Percentiles rank a stretch among this genome's conserved stretches.
Evolutionary conservation across 2,888 invertebrate species (phyloP).

Genomic region (Synanthedon vespiformis): DNA sequence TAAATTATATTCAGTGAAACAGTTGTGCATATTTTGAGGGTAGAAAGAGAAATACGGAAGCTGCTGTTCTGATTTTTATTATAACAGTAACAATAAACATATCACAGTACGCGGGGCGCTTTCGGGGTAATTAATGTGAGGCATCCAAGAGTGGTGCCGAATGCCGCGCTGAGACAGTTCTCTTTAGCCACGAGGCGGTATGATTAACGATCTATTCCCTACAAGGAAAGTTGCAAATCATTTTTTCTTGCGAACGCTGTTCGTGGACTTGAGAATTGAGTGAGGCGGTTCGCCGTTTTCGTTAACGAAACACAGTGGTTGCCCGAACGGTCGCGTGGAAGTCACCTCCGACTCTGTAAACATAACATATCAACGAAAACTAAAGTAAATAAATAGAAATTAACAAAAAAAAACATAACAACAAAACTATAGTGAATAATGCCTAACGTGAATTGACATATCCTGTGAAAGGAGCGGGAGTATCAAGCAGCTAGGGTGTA

Average conservation of each 20-base stretch:
- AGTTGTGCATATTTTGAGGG: constrained; percentile 34
- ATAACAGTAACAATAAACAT: constrained; percentile 68
- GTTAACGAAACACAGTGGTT: constrained; percentile 79
- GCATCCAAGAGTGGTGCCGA: constrained; percentile 43
- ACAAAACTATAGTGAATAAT: neutral
- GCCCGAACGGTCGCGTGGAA: constrained; percentile 80
- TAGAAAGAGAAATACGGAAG: constrained; percentile 36
- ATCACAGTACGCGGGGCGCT: constrained; percentile 71
- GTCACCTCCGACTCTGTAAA: constrained; percentile 69
- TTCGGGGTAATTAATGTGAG: constrained; percentile 46
- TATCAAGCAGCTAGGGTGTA: constrained; percentile 56
- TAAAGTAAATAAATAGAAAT: constrained; percentile 40
- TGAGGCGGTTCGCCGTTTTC: constrained; percentile 68
- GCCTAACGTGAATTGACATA: constrained; percentile 17
- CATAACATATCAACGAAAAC: constrained; percentile 47
- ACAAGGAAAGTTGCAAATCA: constrained; percentile 33
- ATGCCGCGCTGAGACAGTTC: constrained; percentile 42
- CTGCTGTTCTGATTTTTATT: constrained; percentile 57
- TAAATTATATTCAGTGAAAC: constrained; percentile 24
- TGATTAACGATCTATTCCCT: constrained; percentile 32
- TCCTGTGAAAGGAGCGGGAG: constrained; percentile 34
- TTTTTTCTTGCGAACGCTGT: constrained; percentile 67
- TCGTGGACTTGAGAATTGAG: constrained; percentile 63
- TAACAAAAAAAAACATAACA: constrained; percentile 15
- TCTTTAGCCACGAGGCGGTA: constrained; percentile 35